Conservation (phyloP, 2,888 invertebrate species). For the Volucella inflata region DNA sequence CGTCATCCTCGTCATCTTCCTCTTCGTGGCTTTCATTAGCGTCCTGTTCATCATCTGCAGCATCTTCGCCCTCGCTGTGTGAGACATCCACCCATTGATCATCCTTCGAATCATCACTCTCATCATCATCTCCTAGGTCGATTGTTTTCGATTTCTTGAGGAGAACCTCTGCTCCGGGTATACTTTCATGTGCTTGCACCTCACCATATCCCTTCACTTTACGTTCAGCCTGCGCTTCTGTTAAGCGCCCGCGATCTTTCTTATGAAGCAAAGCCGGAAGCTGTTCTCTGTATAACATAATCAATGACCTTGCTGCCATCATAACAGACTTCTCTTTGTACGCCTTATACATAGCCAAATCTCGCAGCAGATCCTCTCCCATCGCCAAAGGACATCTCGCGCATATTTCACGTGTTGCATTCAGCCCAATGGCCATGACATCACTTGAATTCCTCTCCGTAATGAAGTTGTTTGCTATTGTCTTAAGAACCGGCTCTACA, state of each 20-base stretch:
- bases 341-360: conserved; percentile 95
- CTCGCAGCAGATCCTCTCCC: conserved; percentile 94
- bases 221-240: conserved; percentile 90
- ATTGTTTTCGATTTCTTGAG: conserved; percentile 84
- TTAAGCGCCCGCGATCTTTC: conserved; percentile 94
- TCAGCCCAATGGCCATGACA: conserved; percentile 98
- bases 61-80: conserved; percentile 84
- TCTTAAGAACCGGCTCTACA: conserved; percentile 94
- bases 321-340: conserved; percentile 97
- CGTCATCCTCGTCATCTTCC: conserved; percentile 71
- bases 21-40: conserved; percentile 75
- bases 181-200: conserved; percentile 89
- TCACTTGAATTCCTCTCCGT: conserved; percentile 98
- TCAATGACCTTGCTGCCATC: conserved; percentile 89
- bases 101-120: conserved; percentile 77
- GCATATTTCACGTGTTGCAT: conserved; percentile 97
- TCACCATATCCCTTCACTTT: conserved; percentile 93
- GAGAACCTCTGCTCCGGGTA: conserved; percentile 96
- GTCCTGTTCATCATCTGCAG: conserved; percentile 85
- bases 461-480: conserved; percentile 98
- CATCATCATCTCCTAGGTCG: conserved; percentile 83
- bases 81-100: conserved; percentile 79
- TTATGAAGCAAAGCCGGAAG: conserved; percentile 94
- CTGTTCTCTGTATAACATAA: conserved; percentile 83
- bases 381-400: conserved; percentile 96